Conservation (phyloP, 1,140 invertebrate species). For the Calephelis virginiensis region DNA sequence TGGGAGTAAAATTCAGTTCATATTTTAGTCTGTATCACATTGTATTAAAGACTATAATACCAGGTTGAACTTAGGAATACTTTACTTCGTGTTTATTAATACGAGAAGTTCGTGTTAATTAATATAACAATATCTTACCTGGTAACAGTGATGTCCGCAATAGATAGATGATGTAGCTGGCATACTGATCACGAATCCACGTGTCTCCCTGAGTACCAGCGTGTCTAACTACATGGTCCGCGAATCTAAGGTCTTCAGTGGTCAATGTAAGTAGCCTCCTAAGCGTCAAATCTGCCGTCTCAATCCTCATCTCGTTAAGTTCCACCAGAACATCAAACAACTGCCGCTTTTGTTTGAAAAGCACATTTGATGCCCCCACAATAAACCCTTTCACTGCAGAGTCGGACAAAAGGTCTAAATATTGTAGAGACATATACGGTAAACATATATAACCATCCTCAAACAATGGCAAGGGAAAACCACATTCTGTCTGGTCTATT, state of each 20-base stretch:
- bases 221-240: conserved; percentile 94
- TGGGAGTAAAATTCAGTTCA: too few relatives aligned
- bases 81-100: too few relatives aligned
- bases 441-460: conserved; percentile 96
- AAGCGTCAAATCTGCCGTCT: conserved; percentile 91
- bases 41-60: too few relatives aligned
- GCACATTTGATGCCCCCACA: conserved; percentile 97
- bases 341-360: conserved; percentile 97
- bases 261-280: conserved; percentile 91
- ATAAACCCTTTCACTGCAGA: conserved; percentile 94
- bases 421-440: conserved; percentile 97
- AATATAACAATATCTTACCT: conserved; percentile 73
- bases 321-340: conserved; percentile 96
- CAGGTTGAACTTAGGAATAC: too few relatives aligned
- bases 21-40: too few relatives aligned
- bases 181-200: conserved; percentile 97
- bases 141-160: conserved; percentile 89
- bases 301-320: conserved; percentile 92
- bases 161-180: conserved; percentile 93
- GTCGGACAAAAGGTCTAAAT: conserved; percentile 94
- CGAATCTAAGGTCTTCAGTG: conserved; percentile 97
- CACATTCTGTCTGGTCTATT: conserved; percentile 86
- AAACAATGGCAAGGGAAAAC: conserved; percentile 93
- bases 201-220: conserved; percentile 89
- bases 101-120: too few relatives aligned